phyloP scores from a whole-genome alignment of 1,140 invertebrate genomes.

The Lerema accius region DNA sequence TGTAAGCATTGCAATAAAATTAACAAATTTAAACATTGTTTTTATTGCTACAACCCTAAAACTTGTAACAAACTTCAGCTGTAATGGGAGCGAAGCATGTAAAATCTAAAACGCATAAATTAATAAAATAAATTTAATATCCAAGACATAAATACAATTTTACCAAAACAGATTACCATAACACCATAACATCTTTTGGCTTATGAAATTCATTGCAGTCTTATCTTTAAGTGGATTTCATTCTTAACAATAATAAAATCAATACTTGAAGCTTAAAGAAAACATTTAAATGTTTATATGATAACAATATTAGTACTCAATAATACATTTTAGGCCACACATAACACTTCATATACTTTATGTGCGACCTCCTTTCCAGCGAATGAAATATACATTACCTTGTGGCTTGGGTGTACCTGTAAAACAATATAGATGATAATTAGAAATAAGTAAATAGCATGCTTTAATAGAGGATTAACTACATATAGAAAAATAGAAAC shows the following conservation, averaged over 20 bases:
- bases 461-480: no score
- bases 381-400: conserved; percentile 87
- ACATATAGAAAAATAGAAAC: no score
- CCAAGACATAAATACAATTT: conserved; percentile 7
- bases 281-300: conserved; percentile 22
- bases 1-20: not conserved
- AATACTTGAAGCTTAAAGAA: not conserved
- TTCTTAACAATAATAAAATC: conserved; percentile 18
- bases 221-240: conserved; percentile 6
- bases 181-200: not conserved
- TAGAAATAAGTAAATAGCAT: no score
- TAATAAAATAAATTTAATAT: conserved; percentile 23
- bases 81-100: no score
- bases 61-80: not conserved
- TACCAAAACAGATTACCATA: conserved; percentile 11
- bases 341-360: conserved; percentile 84
- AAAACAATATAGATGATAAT: no score
- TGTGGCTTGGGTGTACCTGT: conserved; percentile 88
- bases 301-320: not conserved
- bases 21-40: not conserved
- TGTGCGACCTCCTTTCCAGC: conserved; percentile 86
- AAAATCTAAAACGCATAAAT: not conserved
- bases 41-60: not conserved
- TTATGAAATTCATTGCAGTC: conserved; percentile 6
- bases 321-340: conserved; percentile 50